Evolutionary conservation across 2,113 vertebrate species (phyloP).

Genomic region (chimpanzee (Pan troglodytes)): NHGRI_mPanTro3-v2.1_pri NC_072409.2:23274001-23274500

Average conservation of each 20-base stretch:
- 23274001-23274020: not conserved
- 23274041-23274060: not conserved
- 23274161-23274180: conserved; percentile 11
- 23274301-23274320: conserved; percentile 64
- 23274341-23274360: not conserved
- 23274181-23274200: not conserved
- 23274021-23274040: not conserved
- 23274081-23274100: not conserved
- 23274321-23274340: not conserved
- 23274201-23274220: conserved; percentile 58
- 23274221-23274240: conserved; percentile 33
- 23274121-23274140: not conserved
- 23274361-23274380: conserved; percentile 10
- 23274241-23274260: conserved; percentile 52
- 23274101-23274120: not conserved
- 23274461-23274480: conserved; percentile 45
- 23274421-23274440: conserved; percentile 38
- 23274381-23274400: not conserved
- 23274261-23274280: conserved; percentile 47
- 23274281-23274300: not conserved
- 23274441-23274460: conserved; percentile 48
- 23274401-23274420: conserved; percentile 34
- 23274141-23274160: not conserved
- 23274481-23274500: conserved; percentile 30
- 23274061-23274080: not conserved